Evolutionary conservation across 2,888 invertebrate species (phyloP).

Genomic region (Neoascia interrupta): DNA sequence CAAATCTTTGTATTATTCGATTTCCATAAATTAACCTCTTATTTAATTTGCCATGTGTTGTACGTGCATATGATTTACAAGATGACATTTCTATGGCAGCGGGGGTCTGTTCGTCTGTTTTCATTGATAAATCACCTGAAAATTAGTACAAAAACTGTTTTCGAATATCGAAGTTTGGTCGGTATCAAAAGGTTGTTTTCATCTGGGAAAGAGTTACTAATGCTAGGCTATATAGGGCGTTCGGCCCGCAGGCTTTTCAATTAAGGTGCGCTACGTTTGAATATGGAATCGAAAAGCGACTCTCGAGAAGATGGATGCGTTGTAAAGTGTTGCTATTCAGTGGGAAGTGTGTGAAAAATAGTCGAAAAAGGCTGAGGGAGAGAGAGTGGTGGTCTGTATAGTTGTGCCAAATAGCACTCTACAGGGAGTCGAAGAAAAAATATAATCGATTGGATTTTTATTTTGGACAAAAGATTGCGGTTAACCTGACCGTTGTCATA

Average conservation of each 20-base stretch:
- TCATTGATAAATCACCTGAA: constrained; percentile 49
- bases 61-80: constrained; percentile 19
- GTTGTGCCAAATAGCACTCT: constrained; percentile 44
- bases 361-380: too few relatives aligned
- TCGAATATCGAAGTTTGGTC: constrained; percentile 8
- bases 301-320: constrained; percentile 14
- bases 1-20: constrained; percentile 50
- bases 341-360: constrained; percentile 26
- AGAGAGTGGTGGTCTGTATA: too few relatives aligned
- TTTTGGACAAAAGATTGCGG: constrained; percentile 41
- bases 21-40: constrained; percentile 42
- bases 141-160: constrained; percentile 46
- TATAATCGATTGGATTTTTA: too few relatives aligned
- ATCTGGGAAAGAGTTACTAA: constrained; percentile 8
- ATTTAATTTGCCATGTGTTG: constrained; percentile 26
- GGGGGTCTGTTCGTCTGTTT: constrained; percentile 19
- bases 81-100: constrained; percentile 39
- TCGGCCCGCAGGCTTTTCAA: constrained; percentile 11
- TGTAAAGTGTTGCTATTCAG: constrained; percentile 38
- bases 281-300: not conserved
- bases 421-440: constrained; percentile 39
- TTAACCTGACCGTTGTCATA: constrained; percentile 44
- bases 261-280: constrained; percentile 19
- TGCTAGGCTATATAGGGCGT: constrained; percentile 40
- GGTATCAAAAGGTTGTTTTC: constrained; percentile 10